These are phyloP conservation scores for Setophaga coronata DNA, from an alignment of 2,113 vertebrate species.

Conservation along the genomic window DNA sequence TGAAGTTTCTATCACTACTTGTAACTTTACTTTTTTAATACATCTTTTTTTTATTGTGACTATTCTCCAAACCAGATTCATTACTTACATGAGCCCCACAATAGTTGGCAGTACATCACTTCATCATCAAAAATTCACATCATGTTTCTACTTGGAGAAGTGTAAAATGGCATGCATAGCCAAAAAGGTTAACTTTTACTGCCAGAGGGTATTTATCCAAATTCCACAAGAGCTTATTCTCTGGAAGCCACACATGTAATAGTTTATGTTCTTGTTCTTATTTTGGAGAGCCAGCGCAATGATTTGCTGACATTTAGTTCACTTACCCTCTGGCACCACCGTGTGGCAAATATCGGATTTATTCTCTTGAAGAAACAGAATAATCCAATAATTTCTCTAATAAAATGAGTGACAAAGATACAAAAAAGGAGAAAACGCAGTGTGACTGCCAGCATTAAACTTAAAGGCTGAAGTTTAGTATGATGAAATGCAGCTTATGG, in stretches of 20 bases:
- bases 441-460: rapidly evolving
- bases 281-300: rapidly evolving
- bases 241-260: background rate
- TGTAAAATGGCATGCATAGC: background rate
- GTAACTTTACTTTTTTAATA: background rate
- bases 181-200: background rate
- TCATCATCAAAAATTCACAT: background rate
- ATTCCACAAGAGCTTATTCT: background rate
- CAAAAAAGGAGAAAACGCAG: background rate
- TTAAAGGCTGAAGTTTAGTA: background rate
- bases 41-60: background rate
- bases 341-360: background rate
- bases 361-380: background rate
- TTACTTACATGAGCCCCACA: background rate
- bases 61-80: background rate
- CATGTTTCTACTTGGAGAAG: background rate
- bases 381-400: background rate
- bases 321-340: slow-evolving; percentile 34
- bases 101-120: background rate
- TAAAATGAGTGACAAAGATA: background rate
- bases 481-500: background rate
- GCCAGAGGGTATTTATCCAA: background rate
- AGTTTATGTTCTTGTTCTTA: rapidly evolving
- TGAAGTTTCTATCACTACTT: background rate
- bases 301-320: background rate